These are phyloP conservation scores for Nesoenas mayeri DNA, from an alignment of 2,113 vertebrate genomes.

Conservation along the genomic window DNA sequence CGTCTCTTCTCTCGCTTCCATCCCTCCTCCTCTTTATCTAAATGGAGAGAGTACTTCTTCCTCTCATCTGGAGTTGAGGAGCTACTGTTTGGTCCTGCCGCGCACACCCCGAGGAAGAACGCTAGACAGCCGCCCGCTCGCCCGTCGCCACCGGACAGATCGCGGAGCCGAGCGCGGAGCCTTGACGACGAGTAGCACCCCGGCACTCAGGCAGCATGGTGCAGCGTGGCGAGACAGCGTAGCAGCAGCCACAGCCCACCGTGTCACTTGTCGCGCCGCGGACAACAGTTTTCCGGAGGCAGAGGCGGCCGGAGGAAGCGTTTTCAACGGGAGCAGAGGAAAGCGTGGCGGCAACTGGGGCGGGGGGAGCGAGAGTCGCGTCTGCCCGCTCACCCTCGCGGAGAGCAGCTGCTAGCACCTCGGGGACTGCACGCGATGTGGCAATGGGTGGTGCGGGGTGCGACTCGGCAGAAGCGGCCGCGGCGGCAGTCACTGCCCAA, in stretches of 20 bases:
- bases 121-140: constrained; percentile 9
- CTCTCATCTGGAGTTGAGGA: constrained; percentile 91
- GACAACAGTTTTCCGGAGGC: not conserved
- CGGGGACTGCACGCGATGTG: constrained; percentile 90
- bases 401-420: constrained; percentile 83
- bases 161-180: constrained; percentile 48
- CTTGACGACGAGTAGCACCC: constrained; percentile 79
- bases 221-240: constrained; percentile 63
- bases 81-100: constrained; percentile 68
- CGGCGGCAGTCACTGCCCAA: too few relatives aligned
- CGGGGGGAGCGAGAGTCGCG: too few relatives aligned
- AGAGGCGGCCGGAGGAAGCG: too few relatives aligned
- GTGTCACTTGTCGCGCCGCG: not conserved
- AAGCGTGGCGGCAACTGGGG: not conserved
- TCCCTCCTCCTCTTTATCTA: constrained; percentile 83
- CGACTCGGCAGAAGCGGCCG: constrained; percentile 91
- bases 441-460: constrained; percentile 93
- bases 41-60: constrained; percentile 91
- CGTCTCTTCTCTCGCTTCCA: constrained; percentile 56
- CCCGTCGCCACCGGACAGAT: not conserved
- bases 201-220: constrained; percentile 78
- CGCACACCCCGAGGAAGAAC: constrained; percentile 51
- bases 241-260: not conserved
- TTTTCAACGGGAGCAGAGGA: too few relatives aligned
- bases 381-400: constrained; percentile 45